phyloP scores from a whole-genome alignment of 2,113 vertebrate genomes.

The Heterotis niloticus region DNA sequence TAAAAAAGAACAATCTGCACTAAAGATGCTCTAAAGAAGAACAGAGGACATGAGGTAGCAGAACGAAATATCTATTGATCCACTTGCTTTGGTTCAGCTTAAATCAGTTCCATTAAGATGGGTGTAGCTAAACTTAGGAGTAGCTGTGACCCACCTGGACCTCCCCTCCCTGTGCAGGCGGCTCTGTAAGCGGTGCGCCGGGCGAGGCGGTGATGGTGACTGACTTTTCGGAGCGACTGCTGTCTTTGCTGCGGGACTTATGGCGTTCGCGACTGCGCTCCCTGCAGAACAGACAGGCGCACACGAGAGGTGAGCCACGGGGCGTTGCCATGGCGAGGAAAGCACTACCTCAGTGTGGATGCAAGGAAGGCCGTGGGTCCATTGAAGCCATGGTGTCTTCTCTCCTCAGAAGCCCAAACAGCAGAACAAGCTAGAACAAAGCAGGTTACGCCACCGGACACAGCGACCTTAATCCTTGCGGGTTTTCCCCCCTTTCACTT shows the following conservation, averaged over 20 bases:
- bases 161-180: constrained; percentile 66
- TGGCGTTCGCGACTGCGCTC: constrained; percentile 75
- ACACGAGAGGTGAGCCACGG: constrained; percentile 27
- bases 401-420: background rate
- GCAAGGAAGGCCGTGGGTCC: background rate
- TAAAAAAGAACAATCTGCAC: background rate
- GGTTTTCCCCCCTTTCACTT: background rate
- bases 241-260: constrained; percentile 84
- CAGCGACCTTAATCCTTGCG: constrained; percentile 4
- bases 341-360: background rate
- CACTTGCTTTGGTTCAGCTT: background rate
- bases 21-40: background rate
- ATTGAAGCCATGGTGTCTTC: too few relatives aligned
- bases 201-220: constrained; percentile 87
- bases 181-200: constrained; percentile 77
- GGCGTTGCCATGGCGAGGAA: constrained; percentile 13
- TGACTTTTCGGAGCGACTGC: constrained; percentile 81
- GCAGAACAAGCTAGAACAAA: background rate
- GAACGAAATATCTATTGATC: background rate
- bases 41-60: background rate
- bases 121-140: background rate
- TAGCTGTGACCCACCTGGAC: constrained; percentile 69
- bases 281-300: constrained; percentile 47
- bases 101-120: too few relatives aligned
- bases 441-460: background rate